Base-by-base conservation (phyloP, 1,140 invertebrate species). In the Ips nitidus region DNA sequence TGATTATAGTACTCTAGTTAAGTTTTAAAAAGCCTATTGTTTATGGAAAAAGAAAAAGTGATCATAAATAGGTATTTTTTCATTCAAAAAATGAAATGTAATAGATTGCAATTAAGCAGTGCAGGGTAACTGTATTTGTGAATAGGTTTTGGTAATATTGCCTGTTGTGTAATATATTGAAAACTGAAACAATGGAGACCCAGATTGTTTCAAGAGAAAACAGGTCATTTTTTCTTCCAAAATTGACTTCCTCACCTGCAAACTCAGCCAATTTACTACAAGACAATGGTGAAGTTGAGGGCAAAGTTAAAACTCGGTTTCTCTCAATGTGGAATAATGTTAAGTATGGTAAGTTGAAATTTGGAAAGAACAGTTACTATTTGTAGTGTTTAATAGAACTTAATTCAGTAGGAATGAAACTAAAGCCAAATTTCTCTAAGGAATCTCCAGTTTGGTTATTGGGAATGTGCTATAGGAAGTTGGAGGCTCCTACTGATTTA, bases 271-370 rank as follows among this genome's bases (percentile, higher is more conserved):
- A 68, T 57, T 64, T 47, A 66, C 50, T 80, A 55, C 78, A 81
- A 58, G 82, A 84, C 60, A 74, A 80, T 7, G 76, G 52, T 36
- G 62, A 70, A 4, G 75, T 78, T 2, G 88, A 87, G 79, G 89
- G 90, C 72, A 92, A 91, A 83, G 87, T 94, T 68, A 93, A 94
- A 81, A 92, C 89, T 22, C 88, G 90, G 71, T 79, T 94, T 52
- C 80, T 92, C 74, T 92, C 92, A 52, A 90, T 93, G 86, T 94
- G 93, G 93, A 94, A 94, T 80, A 94, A 94, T 81, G 86, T 95
- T 57, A 94, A 93, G 86, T 94, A 94, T 82, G 92, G 92, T 86
- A 81, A 78, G 78, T 70, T 59, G 55, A 38, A 43, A 76, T 8
- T 56, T 47, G 52, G 22, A 63, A n/a, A 37, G 41, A 43, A 22